Conservation (phyloP, 2,888 invertebrate genomes). For the Halocaridina rubra region DNA sequence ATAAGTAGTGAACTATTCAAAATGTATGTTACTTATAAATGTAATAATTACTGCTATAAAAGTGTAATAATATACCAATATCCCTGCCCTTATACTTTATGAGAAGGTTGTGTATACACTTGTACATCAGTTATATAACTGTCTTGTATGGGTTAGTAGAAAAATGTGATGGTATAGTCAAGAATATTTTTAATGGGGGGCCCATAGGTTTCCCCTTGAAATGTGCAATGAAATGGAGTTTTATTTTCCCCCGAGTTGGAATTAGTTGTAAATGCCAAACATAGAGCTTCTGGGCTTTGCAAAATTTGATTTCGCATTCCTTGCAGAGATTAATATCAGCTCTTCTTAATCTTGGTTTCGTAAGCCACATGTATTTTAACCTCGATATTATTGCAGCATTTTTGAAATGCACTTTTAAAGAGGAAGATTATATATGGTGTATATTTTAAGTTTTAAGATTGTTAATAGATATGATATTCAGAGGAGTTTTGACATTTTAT, state of each 20-base stretch:
- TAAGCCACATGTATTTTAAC: too few species aligned
- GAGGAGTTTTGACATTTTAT: too few species aligned
- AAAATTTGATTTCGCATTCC: too few species aligned
- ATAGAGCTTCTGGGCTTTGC: not conserved
- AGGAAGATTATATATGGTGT: too few species aligned
- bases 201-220: conserved; percentile 27
- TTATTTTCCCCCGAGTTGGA: not conserved
- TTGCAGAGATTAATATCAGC: too few species aligned
- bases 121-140: conserved; percentile 22
- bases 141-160: conserved; percentile 12
- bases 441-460: too few species aligned
- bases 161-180: conserved; percentile 27
- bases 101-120: conserved; percentile 54
- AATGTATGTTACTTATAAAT: conserved; percentile 52
- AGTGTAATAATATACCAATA: conserved; percentile 54
- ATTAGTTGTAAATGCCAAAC: not conserved
- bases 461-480: too few species aligned
- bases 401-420: too few species aligned
- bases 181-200: conserved; percentile 32
- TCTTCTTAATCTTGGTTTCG: too few species aligned
- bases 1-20: conserved; percentile 55
- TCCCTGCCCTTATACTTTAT: conserved; percentile 53
- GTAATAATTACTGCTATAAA: conserved; percentile 54
- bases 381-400: too few species aligned
- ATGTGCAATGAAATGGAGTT: conserved; percentile 40